Conservation (phyloP, 1,140 invertebrate genomes). For the Lucilia sericata region DNA sequence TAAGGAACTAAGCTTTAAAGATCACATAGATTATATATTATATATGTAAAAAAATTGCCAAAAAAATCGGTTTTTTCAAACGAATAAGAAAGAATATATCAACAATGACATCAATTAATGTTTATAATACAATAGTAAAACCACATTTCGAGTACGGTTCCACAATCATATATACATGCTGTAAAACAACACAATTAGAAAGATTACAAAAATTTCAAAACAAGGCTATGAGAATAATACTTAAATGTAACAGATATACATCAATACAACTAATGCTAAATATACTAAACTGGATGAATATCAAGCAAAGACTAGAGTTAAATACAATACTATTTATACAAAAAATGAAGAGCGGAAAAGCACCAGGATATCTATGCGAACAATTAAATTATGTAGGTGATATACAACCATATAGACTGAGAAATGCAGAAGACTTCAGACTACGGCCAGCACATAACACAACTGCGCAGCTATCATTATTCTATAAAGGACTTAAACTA, state of each 20-base stretch:
- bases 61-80: constrained; percentile 24
- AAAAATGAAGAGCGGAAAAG: constrained; percentile 16
- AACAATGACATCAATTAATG: constrained; percentile 36
- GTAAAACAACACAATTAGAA: not conserved
- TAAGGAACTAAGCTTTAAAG: constrained; percentile 1
- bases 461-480: not conserved
- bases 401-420: not conserved
- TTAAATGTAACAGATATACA: not conserved
- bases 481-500: not conserved
- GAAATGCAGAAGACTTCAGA: not conserved
- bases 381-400: not conserved
- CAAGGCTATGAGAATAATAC: too few species aligned
- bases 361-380: constrained; percentile 11
- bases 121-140: constrained; percentile 34
- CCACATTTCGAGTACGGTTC: constrained; percentile 29
- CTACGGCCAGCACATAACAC: not conserved
- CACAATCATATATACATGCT: constrained; percentile 18
- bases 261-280: not conserved
- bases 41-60: constrained; percentile 5
- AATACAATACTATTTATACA: not conserved
- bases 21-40: constrained; percentile 19
- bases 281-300: not conserved
- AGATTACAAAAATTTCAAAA: too few species aligned
- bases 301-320: not conserved
- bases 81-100: constrained; percentile 4